Base-by-base conservation (phyloP, 2,797 vertebrate species). In the Sitta carolinensis region DNA sequence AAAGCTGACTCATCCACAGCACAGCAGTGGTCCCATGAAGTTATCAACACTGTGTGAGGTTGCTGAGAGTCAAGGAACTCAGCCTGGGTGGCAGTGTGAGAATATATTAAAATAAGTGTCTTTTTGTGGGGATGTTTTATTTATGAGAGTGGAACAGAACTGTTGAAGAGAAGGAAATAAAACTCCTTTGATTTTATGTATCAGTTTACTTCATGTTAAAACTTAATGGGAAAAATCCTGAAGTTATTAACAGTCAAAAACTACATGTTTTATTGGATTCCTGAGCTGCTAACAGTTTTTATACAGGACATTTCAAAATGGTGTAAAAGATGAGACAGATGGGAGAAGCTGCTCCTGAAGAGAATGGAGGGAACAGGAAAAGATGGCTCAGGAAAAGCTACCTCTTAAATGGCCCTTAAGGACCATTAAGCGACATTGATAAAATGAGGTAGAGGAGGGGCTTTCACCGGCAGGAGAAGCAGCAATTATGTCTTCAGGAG, bases 101-200 rank as follows among this genome's bases (percentile, higher is more conserved):
- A 91, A 70, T 69, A 79, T 22, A 92, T 55, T 43, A 89, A 93
- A 87, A 16, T 34, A 82, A 75, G 30, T 73, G 50, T 70, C 36
- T 76, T 84, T 92, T 75, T 86, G 27, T 61, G 36, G 22, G 20
- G 84, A 86, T 74, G 50, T 70, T 95, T 91, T 94, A 94, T 91
- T 92, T 80, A 90, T 90, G 62, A 91, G 29, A 80, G 16, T 45
- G 85, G 45, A 94, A 81, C 5, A 90, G 81, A 87, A 74, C 17
- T 57, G 48, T 63, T 70, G 23, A 67, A 94, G 64, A 80, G 11
- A 89, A 78, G 58, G 6, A 84, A 93, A 78, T 61, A 89, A 62
- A 80, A 83, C 22, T 62, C 9, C 11, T 47, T 32, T 72, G 22
- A 27, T 76, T 61, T 70, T 36, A 58, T 80, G 47, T 48, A 45